Evolutionary conservation across 2,113 vertebrate genomes (phyloP).

Genomic region (Campylomormyrus numenius): DNA sequence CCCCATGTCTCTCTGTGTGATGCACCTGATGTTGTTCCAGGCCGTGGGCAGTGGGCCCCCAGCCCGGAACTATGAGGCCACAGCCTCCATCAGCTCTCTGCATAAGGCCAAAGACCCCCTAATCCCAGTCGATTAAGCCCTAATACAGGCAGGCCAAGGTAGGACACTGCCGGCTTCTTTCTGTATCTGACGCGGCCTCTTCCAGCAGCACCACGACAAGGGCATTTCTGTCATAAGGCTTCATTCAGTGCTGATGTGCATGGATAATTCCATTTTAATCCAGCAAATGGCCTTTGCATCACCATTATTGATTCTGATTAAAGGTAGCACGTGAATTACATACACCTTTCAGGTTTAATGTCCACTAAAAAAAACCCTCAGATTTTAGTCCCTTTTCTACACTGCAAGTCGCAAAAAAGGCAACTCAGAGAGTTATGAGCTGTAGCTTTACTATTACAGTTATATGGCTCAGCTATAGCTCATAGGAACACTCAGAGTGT

Average conservation of each 20-base stretch:
- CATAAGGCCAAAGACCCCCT: conserved; percentile 45
- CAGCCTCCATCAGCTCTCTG: conserved; percentile 36
- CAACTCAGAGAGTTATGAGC: no score
- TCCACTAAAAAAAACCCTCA: not conserved
- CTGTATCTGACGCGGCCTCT: not conserved
- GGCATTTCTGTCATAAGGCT: not conserved
- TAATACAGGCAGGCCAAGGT: conserved; percentile 44
- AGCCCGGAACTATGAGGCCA: conserved; percentile 49
- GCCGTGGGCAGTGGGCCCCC: conserved; percentile 31
- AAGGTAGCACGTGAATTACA: not conserved
- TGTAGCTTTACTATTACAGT: no score
- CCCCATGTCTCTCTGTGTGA: not conserved
- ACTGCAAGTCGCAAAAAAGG: no score
- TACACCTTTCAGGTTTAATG: not conserved
- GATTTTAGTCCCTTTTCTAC: not conserved
- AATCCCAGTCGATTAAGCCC: conserved; percentile 36
- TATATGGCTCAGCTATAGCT: no score
- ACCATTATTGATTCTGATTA: not conserved
- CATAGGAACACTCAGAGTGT: no score
- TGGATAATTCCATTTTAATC: not conserved
- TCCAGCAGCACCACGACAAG: not conserved
- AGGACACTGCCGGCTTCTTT: conserved; percentile 27
- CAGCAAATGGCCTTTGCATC: not conserved
- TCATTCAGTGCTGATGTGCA: not conserved
- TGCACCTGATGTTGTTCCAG: conserved; percentile 56